Evolutionary conservation across 1,140 invertebrate species (phyloP).

Genomic region (Apis mellifera): Amel_HAv3.1 CM009932.2:12577001-12577500

Average conservation of each 20-base stretch:
- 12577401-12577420: conserved; percentile 36
- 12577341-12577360: conserved; percentile 26
- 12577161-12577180: not conserved
- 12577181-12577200: conserved; percentile 32
- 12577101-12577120: conserved; percentile 50
- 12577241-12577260: not conserved
- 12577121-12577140: conserved; percentile 58
- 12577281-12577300: conserved; percentile 5
- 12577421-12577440: not conserved
- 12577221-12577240: conserved; percentile 13
- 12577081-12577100: conserved; percentile 36
- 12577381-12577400: conserved; percentile 1
- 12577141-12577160: conserved; percentile 26
- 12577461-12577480: conserved; percentile 8
- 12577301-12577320: conserved; percentile 31
- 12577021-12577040: too few relatives aligned
- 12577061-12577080: conserved; percentile 4
- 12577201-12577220: conserved; percentile 30
- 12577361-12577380: conserved; percentile 42
- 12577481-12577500: not conserved
- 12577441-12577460: conserved; percentile 45
- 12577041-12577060: not conserved
- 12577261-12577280: not conserved
- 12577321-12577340: conserved; percentile 49
- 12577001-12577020: not conserved